Conservation (phyloP, 2,113 vertebrate genomes). For the Poecilia latipinna region DNA sequence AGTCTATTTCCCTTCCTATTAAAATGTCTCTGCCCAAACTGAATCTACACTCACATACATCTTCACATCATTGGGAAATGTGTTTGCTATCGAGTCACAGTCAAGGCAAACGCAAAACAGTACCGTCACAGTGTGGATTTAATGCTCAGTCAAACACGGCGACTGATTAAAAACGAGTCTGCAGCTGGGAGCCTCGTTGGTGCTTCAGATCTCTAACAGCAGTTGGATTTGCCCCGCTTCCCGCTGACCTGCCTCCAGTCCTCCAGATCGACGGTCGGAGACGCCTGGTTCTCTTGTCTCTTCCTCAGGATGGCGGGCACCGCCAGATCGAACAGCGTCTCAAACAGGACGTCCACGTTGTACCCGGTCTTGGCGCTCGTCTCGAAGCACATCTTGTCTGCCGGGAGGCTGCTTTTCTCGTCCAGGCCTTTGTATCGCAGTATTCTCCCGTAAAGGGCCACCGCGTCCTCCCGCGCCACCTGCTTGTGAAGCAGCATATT, state of each 20-base stretch:
- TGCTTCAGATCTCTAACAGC: constrained; percentile 54
- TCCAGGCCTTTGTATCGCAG: constrained; percentile 91
- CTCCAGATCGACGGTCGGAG: constrained; percentile 87
- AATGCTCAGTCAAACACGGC: constrained; percentile 1
- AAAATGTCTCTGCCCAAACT: constrained; percentile 7
- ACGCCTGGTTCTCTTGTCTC: constrained; percentile 76
- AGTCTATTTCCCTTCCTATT: constrained; percentile 21
- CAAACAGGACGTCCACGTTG: constrained; percentile 92
- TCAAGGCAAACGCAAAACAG: constrained; percentile 15
- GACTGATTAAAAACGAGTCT: constrained; percentile 44
- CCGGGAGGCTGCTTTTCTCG: constrained; percentile 83
- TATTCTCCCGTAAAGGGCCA: constrained; percentile 88
- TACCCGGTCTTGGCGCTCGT: constrained; percentile 95
- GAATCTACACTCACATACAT: background rate
- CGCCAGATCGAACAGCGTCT: constrained; percentile 92
- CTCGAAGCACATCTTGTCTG: constrained; percentile 95
- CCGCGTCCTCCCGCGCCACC: constrained; percentile 85
- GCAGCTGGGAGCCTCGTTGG: background rate
- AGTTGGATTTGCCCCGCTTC: constrained; percentile 49
- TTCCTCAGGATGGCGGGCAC: constrained; percentile 87
- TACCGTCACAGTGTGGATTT: constrained; percentile 46
- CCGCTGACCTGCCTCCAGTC: constrained; percentile 65
- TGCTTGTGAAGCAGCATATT: constrained; percentile 74
- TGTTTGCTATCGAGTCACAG: constrained; percentile 3
- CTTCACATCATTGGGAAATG: constrained; percentile 29